Evolutionary conservation across 1,140 invertebrate genomes (phyloP).

Genomic region (Lamellibrachia luymesi): DNA sequence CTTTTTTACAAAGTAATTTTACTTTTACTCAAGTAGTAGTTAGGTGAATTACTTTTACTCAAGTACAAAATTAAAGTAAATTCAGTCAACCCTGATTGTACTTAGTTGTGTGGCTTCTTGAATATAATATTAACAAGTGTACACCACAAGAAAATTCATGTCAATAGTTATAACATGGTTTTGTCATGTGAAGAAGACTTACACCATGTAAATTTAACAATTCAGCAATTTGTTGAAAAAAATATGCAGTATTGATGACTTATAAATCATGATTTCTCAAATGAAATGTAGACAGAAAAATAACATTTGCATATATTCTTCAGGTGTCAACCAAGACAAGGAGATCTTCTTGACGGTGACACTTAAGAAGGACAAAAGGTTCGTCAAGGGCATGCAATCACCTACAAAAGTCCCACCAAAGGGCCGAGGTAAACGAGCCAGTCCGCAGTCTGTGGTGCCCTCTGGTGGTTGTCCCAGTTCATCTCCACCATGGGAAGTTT

Average conservation of each 20-base stretch:
- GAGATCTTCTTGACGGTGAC: not conserved
- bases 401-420: not conserved
- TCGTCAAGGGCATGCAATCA: not conserved
- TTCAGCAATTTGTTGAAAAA: too few relatives aligned
- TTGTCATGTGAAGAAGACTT: too few relatives aligned
- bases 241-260: not conserved
- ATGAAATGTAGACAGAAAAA: not conserved
- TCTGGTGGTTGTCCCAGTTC: not conserved
- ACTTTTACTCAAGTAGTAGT: too few relatives aligned
- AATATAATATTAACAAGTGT: too few relatives aligned
- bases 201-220: too few relatives aligned
- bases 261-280: not conserved
- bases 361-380: not conserved
- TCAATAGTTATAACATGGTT: too few relatives aligned
- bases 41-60: too few relatives aligned
- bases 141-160: too few relatives aligned
- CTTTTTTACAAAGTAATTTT: too few relatives aligned
- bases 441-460: not conserved
- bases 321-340: not conserved
- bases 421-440: not conserved
- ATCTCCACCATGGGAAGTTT: not conserved
- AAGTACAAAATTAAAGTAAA: too few relatives aligned
- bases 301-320: not conserved
- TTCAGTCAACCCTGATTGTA: too few relatives aligned
- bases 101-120: too few relatives aligned